These are phyloP conservation scores for Sminthopsis crassicaudata DNA, from an alignment of 2,113 vertebrate genomes.

Conservation along the genomic window DNA sequence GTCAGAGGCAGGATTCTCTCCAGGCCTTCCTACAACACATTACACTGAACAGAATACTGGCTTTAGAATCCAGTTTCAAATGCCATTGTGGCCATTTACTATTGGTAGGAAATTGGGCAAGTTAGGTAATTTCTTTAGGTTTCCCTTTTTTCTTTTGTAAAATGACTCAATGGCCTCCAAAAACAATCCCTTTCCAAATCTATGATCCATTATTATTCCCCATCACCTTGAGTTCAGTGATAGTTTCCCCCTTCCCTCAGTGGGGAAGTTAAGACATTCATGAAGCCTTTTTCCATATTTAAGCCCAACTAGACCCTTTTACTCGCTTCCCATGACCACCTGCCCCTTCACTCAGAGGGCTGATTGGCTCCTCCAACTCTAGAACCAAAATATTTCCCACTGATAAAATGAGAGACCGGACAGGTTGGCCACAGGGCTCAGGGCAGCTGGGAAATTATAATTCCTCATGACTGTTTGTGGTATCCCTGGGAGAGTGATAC, in stretches of 20 bases:
- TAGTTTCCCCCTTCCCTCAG: neutral
- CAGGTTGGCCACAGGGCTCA: slow-evolving; percentile 56
- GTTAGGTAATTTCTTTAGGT: neutral
- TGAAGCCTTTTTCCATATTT: slow-evolving; percentile 22
- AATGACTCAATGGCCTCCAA: neutral
- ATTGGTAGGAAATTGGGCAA: neutral
- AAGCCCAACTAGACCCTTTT: neutral
- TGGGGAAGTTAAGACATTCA: neutral
- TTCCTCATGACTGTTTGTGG: slow-evolving; percentile 34
- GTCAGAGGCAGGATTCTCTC: neutral
- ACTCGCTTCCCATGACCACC: neutral
- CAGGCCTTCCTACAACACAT: neutral
- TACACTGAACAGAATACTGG: neutral
- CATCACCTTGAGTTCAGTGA: neutral
- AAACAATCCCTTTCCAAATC: neutral
- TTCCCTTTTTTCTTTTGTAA: neutral
- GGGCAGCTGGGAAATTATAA: slow-evolving; percentile 44
- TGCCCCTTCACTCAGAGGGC: neutral
- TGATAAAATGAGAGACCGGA: slow-evolving; percentile 2
- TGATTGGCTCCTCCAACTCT: slow-evolving; percentile 28
- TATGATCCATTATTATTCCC: neutral
- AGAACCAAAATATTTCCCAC: slow-evolving; percentile 61
- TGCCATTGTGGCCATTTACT: neutral
- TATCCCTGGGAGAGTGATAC: slow-evolving; percentile 43
- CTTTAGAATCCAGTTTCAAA: neutral